A percentile compares a stretch with the other conserved stretches of the same genome.
Conservation (phyloP, 30 jellyfish, hydroid and myxozoan genomes). For the Sanderia malayensis region DNA sequence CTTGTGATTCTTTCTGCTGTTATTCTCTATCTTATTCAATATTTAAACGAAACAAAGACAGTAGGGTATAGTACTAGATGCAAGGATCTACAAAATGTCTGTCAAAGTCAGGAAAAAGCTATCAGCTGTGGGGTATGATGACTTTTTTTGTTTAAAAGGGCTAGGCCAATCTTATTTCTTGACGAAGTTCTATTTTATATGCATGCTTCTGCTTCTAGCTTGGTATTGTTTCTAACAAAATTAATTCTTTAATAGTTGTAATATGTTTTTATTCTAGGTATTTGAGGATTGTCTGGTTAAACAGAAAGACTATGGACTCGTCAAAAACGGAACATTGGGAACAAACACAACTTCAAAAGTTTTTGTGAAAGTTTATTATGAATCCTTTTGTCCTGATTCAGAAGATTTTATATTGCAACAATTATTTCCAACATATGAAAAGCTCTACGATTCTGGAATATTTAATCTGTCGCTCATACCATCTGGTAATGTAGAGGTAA, state of each 20-base stretch:
- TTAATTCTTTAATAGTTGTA: too few relatives aligned
- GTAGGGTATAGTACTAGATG: neutral
- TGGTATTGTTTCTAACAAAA: too few relatives aligned
- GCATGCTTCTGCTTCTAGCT: too few relatives aligned
- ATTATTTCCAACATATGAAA: slow-evolving; percentile 41
- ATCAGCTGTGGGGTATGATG: neutral
- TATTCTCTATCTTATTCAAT: neutral
- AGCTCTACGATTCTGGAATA: slow-evolving; percentile 25
- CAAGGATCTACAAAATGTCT: neutral
- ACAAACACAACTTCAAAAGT: slow-evolving; percentile 5
- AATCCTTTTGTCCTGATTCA: slow-evolving; percentile 55
- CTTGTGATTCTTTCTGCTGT: neutral
- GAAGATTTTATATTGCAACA: slow-evolving; percentile 26
- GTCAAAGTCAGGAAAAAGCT: slow-evolving; percentile 2
- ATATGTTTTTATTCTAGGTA: slow-evolving; percentile 28
- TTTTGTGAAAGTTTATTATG: slow-evolving; percentile 40
- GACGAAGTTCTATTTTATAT: neutral
- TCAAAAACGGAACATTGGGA: slow-evolving; percentile 3
- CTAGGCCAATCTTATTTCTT: neutral
- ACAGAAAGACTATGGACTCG: neutral
- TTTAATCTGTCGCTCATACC: slow-evolving; percentile 29
- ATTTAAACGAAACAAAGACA: neutral
- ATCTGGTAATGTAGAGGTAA: slow-evolving; percentile 64
- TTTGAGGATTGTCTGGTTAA: slow-evolving; percentile 25
- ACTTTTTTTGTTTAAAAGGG: neutral